Evolutionary conservation across 2,797 vertebrate species (phyloP).

Genomic region (Anguilla obscura): DNA sequence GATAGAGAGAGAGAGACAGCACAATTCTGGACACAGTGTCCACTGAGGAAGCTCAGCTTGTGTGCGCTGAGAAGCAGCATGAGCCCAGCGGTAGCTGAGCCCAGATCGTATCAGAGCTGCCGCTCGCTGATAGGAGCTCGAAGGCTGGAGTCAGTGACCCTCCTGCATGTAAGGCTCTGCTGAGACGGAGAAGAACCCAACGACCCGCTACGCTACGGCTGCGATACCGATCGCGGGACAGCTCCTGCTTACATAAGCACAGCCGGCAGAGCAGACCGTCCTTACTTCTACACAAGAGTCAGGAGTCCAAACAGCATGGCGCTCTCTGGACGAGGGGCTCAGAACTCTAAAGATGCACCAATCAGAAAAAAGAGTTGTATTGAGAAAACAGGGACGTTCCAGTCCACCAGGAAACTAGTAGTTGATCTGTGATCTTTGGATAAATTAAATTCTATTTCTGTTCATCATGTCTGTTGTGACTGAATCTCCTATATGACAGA

Average conservation of each 20-base stretch:
- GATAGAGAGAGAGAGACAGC: not conserved
- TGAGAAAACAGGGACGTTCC: not conserved
- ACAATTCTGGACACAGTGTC: not conserved
- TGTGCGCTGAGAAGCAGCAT: not conserved
- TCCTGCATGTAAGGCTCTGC: not conserved
- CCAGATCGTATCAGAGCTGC: not conserved
- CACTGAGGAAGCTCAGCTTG: not conserved
- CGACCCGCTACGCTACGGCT: not conserved
- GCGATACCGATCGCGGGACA: not conserved
- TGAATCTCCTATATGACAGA: not conserved
- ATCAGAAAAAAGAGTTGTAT: not conserved
- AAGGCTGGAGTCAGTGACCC: not conserved
- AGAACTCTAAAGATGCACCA: not conserved
- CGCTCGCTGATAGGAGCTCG: not conserved
- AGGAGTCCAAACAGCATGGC: not conserved
- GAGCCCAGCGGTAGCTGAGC: not conserved
- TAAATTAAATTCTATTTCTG: not conserved
- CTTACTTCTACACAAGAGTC: not conserved
- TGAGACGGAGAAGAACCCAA: not conserved
- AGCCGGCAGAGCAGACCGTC: not conserved
- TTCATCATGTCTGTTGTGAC: not conserved
- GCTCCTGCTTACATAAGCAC: not conserved
- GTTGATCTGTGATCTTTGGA: not conserved
- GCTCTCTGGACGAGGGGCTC: not conserved
- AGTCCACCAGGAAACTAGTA: not conserved